These are phyloP conservation scores for Sula dactylatra DNA, from an alignment of 2,113 vertebrate species.

Conservation along the genomic window DNA sequence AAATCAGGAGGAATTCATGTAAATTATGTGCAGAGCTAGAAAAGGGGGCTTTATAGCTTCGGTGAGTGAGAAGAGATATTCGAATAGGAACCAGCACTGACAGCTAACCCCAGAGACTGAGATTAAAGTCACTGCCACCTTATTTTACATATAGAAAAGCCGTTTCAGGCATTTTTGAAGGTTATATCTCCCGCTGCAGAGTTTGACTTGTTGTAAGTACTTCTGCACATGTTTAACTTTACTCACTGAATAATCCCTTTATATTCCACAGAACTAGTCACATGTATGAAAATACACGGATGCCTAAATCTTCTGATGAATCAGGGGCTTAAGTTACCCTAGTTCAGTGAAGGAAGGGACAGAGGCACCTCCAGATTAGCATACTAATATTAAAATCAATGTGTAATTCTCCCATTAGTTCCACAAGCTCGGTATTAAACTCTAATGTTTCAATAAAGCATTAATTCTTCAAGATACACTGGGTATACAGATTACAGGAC, in stretches of 20 bases:
- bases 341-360: not conserved
- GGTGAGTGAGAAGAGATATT: not conserved
- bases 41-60: not conserved
- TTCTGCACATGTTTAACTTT: not conserved
- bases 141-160: slow-evolving; percentile 3
- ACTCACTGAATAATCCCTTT: not conserved
- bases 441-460: not conserved
- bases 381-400: not conserved
- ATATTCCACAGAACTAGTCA: not conserved
- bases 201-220: not conserved
- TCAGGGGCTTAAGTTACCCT: not conserved
- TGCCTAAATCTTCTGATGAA: not conserved
- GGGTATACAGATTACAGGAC: not conserved
- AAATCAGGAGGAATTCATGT: not conserved
- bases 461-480: not conserved
- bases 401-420: not conserved
- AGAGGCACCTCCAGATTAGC: not conserved
- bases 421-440: not conserved
- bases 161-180: not conserved
- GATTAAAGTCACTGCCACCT: not conserved
- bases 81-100: not conserved
- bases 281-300: not conserved
- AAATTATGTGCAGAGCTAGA: not conserved
- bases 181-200: not conserved
- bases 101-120: not conserved